These are phyloP conservation scores for Drosophila parthenogenetica DNA, from an alignment of 2,888 invertebrate genomes.

Conservation along the genomic window DNA sequence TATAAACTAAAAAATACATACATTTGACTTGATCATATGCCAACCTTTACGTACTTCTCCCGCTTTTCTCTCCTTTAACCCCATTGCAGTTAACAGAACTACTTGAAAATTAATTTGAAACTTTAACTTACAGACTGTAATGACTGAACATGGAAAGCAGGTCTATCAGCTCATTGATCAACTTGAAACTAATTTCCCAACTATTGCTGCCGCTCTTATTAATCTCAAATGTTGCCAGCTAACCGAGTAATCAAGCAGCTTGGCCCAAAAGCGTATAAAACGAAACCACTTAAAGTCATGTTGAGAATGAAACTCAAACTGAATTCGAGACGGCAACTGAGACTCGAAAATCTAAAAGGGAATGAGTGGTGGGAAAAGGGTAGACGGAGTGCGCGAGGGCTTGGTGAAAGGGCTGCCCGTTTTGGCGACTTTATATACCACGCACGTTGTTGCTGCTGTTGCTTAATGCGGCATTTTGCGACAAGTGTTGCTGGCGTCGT, in stretches of 20 bases:
- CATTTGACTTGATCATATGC: not conserved
- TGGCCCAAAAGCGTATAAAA: conserved; percentile 4
- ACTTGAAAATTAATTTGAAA: conserved; percentile 3
- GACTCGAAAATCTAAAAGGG: conserved; percentile 16
- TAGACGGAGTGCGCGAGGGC: not conserved
- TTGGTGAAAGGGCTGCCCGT: conserved; percentile 31
- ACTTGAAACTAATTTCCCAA: conserved; percentile 17
- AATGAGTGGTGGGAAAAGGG: not conserved
- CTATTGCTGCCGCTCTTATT: conserved; percentile 12
- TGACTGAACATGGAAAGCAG: not conserved
- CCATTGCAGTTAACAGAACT: not conserved
- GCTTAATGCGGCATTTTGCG: conserved; percentile 77
- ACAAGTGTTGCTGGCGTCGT: conserved; percentile 74
- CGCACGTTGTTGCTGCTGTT: conserved; percentile 68
- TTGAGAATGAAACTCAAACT: conserved; percentile 15
- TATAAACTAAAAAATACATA: not conserved
- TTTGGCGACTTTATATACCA: conserved; percentile 70
- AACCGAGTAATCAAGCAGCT: conserved; percentile 16
- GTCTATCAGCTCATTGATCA: conserved; percentile 6
- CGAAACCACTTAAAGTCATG: conserved; percentile 31
- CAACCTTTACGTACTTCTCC: not conserved
- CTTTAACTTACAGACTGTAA: not conserved
- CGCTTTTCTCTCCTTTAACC: not conserved
- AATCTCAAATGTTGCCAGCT: conserved; percentile 6
- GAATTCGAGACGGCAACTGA: conserved; percentile 23